Percentiles rank a stretch among this genome's conserved stretches.
Conservation (phyloP, 2,888 invertebrate species). For the Chaetogeoica ovagalla region DNA sequence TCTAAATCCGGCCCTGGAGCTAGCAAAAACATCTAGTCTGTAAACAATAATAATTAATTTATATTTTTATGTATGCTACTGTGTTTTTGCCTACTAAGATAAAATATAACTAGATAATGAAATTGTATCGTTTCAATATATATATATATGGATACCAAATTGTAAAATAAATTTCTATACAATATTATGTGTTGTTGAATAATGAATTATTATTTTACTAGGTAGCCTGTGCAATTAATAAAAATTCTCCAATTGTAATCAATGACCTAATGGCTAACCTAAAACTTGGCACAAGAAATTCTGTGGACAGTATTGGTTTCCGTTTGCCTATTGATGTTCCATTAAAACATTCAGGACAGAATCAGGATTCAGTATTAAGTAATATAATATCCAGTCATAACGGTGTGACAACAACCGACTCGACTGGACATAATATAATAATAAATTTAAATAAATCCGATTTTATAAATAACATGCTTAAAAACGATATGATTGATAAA, state of each 20-base stretch:
- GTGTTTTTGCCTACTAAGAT: no score
- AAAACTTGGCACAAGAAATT: constrained; percentile 36
- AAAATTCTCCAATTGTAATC: constrained; percentile 5
- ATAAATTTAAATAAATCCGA: constrained; percentile 46
- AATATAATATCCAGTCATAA: neutral
- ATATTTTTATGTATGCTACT: no score
- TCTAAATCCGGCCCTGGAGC: no score
- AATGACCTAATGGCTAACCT: constrained; percentile 35
- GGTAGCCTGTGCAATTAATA: constrained; percentile 31
- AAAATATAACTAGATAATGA: no score
- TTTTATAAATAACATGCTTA: constrained; percentile 32
- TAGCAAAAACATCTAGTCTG: no score
- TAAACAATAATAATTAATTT: no score
- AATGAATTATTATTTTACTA: constrained; percentile 21
- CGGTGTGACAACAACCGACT: neutral
- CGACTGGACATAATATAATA: neutral
- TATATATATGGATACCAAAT: no score
- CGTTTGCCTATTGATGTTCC: constrained; percentile 24
- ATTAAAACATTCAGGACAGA: constrained; percentile 23
- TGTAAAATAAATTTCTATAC: no score
- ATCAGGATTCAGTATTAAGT: neutral
- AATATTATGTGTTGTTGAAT: neutral
- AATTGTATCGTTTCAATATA: no score
- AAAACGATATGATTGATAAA: constrained; percentile 6
- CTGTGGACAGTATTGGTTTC: constrained; percentile 26